These are phyloP conservation scores for Bombus haemorrhoidalis DNA, from an alignment of 1,140 invertebrate species.

Conservation along the genomic window DNA sequence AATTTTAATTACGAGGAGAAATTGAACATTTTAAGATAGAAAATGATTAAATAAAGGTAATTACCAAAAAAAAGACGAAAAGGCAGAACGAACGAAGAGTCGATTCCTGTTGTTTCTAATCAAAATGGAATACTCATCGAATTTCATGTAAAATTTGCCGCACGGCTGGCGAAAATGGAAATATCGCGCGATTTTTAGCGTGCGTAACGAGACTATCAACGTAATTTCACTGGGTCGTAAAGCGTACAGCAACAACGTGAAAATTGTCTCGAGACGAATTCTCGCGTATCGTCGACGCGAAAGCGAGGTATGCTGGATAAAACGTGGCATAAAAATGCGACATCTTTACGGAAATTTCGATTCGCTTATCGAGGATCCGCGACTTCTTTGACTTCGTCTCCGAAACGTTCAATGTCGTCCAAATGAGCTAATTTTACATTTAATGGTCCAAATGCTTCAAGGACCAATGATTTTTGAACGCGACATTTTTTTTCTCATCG, in stretches of 20 bases:
- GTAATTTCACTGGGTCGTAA: constrained; percentile 35
- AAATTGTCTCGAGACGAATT: background rate
- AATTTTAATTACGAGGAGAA: background rate
- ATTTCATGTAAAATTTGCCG: constrained; percentile 48
- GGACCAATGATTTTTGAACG: no score
- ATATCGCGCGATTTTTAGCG: constrained; percentile 41
- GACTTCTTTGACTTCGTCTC: no score
- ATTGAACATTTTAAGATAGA: background rate
- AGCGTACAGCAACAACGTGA: background rate
- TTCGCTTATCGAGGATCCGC: background rate
- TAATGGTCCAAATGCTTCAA: no score
- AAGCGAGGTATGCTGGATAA: background rate
- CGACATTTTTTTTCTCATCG: no score
- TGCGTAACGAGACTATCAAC: constrained; percentile 43
- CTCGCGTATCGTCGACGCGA: background rate
- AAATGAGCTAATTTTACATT: no score
- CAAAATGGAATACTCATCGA: constrained; percentile 33
- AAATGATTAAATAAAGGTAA: no score
- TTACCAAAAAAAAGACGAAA: no score
- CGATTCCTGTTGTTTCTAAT: background rate
- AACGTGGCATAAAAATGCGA: background rate
- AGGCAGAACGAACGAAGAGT: background rate
- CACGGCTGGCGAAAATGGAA: constrained; percentile 28
- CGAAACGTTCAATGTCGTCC: no score
- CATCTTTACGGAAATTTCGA: background rate